Evolutionary conservation across 2,797 vertebrate species (phyloP), one percentile per base, ranked within the genome.

Genomic region (Decapterus maruadsi): DNA sequence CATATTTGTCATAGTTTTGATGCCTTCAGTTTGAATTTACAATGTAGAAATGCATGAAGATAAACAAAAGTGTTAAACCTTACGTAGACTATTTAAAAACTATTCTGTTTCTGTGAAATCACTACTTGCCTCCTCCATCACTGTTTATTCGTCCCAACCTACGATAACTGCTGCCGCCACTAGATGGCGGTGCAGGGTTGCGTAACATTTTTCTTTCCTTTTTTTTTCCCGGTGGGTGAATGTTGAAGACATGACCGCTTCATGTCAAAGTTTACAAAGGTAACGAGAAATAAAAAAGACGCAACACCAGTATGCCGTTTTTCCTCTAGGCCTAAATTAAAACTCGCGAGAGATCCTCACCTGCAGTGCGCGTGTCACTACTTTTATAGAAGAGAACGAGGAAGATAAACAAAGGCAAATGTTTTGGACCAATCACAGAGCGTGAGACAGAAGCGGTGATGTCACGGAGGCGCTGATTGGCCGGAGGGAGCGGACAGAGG

Each of bases 391-490:
- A 0, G 22, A n/a, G 31, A 45, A 51, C 6, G 7, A 34, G 22
- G 22, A 70, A 19, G 31, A 40, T 62, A 63, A 60, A 78, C 78
- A 76, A 66, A 80, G 54, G 34, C 12, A 22, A 58, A 36, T 7
- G 6, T 36, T 14, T 14, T 57, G 0, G 0, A 55, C 79, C 81
- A 75, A 86, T 89, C 4, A 67, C 0, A 68, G 4, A 0, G 2
- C 3, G 0, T 0, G 51, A 63, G 0, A 77, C 83, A 29, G 7
- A 57, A n/a, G 0, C 0, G 0, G 22, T 0, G 31, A 55, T 74
- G 77, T 20, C 1, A 84, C 48, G 0, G 14, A 0, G 40, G 1
- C 0, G 0, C 4, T n/a, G 80, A 81, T 90, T 88, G 84, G 82
- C 59, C 61, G 61, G 43, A 0, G 26, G 26, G 8, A 31, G n/a